Percentiles rank a stretch among this genome's conserved stretches.
phyloP scores from a whole-genome alignment of 1,140 invertebrate genomes.

The Anoplolepis gracilipes region DNA sequence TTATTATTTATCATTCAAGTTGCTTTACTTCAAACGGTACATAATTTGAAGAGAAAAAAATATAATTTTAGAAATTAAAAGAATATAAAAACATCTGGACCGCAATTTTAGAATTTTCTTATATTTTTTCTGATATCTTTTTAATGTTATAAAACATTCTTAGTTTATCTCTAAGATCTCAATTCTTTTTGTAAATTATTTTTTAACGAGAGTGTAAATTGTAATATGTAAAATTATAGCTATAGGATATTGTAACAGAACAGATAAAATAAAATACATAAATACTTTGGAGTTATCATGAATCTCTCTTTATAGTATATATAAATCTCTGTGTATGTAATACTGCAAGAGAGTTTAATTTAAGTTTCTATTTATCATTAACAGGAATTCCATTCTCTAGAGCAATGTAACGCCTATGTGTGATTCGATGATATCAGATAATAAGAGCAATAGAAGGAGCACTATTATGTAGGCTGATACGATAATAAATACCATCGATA shows the following conservation, averaged over 20 bases:
- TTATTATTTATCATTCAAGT: not conserved
- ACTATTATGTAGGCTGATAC: not conserved
- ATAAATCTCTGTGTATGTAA: not conserved
- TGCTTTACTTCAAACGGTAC: not conserved
- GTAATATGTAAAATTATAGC: not conserved
- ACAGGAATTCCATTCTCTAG: slow-evolving; percentile 18
- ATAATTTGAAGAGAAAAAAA: too few species aligned
- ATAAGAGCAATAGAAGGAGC: not conserved
- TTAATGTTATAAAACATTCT: not conserved
- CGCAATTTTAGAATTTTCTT: not conserved
- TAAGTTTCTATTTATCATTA: slow-evolving; percentile 24
- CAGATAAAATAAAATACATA: not conserved
- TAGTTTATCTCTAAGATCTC: not conserved
- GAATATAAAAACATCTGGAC: too few species aligned
- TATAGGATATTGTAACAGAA: not conserved
- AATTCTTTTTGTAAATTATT: not conserved
- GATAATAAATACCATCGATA: slow-evolving; percentile 25
- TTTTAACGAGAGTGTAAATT: not conserved
- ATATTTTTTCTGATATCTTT: not conserved
- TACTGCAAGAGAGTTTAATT: not conserved
- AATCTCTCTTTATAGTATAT: too few species aligned
- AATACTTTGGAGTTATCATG: not conserved
- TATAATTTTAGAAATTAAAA: too few species aligned
- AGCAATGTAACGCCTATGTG: not conserved
- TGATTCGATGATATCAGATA: slow-evolving; percentile 27